Base-by-base conservation (phyloP, 2,888 invertebrate species). In the Villa cingulata region DNA sequence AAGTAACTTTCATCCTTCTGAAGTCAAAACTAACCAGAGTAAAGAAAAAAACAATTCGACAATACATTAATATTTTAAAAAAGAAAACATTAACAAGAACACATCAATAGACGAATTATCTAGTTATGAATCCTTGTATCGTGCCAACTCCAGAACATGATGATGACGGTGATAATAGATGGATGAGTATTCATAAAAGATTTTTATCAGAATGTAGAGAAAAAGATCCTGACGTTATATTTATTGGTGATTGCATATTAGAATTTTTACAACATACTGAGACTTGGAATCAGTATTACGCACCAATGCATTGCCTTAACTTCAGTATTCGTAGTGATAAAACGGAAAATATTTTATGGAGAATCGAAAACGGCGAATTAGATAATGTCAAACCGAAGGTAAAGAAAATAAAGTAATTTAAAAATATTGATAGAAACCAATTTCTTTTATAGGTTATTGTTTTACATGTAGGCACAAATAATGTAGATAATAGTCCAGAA, bases 161-260 rank as follows among this genome's bases (percentile, higher is more conserved):
- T 70, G 72, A 74, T 41, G 85, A 86, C 59, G 89, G 88, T 44
- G 90, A 91, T 70, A 83, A 82, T 60, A 75, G 90, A 61, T 89
- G 89, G 89, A 77, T 85, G 66, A 63, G 64, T 51, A 62, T 64
- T 54, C 92, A 92, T 65, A 82, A 86, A 59, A 75, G 87, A 58
- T 91, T 89, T 69, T 73, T 90, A 48, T 77, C 78, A 14, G 87
- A 91, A 66, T 84, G 86, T 9, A 81, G 85, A 63, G 90, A 87
- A 59, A 85, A 86, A 70, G 92, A 94, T 70, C 90, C 89, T 15
- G 92, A 94, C 66, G 89, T 92, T 29, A 78, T 92, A 57, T 88
- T 92, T 59, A 78, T 92, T 54, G 94, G 92, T 1, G 94, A 92
- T 70, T 89, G 89, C 41, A 78, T 91, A 55, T 72, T 92, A 50